Evolutionary conservation across 2,888 invertebrate species (phyloP), one percentile per base, ranked within the genome.

Genomic region (Hirudinaria manillensis): DNA sequence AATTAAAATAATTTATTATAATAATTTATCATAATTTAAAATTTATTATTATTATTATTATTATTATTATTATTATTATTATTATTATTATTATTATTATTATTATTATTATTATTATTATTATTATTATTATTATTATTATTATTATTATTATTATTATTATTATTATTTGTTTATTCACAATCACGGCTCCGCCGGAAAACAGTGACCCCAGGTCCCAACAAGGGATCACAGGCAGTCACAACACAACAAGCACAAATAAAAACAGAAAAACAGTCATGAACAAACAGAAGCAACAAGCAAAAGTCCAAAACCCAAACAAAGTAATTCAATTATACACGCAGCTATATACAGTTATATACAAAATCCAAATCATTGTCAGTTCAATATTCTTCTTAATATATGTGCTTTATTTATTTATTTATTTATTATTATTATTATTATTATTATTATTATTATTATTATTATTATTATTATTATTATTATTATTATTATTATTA

Each of bases 101-200:
- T 66, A 24, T 66, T 66, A 24, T 19, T 24, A 66, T 66, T 66
- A 66, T 66, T 66, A 19, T 66, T 66, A 24, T 66, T 66, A 19
- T 66, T 66, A 24, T 66, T 66, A 66, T 19, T 66, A 27, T 66
- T 24, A 27, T 66, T 66, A 66, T 27, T 66, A 27, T 66, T 66
- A 66, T 19, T 66, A 27, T 66, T 66, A 66, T 66, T 66, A 66
- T 66, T 27, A 66, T 19, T 66, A 66, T 19, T 66, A 66, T 66
- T 66, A n/a, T n/a, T n/a, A n/a, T n/a, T n/a, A n/a, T n/a, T n/a
- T n/a, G n/a, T n/a, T n/a, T n/a, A n/a, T n/a, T n/a, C n/a, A n/a
- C n/a, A n/a, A n/a, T n/a, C n/a, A n/a, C n/a, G n/a, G n/a, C n/a
- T n/a, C n/a, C n/a, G n/a, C n/a, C n/a, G n/a, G n/a, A n/a, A n/a